Conservation (phyloP, 2,888 invertebrate genomes). For the Myathropa florea region DNA sequence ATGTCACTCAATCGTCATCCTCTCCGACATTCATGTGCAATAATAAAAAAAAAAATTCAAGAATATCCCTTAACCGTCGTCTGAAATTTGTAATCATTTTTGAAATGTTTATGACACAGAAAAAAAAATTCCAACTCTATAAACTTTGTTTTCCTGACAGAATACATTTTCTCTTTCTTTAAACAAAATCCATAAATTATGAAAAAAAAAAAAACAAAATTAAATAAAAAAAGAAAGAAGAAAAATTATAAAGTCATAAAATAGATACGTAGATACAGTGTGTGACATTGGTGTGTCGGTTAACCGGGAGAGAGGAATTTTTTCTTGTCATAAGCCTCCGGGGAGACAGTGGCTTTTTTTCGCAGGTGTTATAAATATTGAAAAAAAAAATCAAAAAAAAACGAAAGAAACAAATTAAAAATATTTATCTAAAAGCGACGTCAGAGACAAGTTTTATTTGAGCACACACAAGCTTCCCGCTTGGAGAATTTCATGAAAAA, state of each 20-base stretch:
- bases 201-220: constrained; percentile 5
- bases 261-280: constrained; percentile 8
- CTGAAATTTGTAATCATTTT: constrained; percentile 16
- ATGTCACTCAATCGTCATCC: not conserved
- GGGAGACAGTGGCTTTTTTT: constrained; percentile 2
- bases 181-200: constrained; percentile 54
- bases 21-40: constrained; percentile 26
- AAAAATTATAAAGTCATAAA: constrained; percentile 13
- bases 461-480: constrained; percentile 11
- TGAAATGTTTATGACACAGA: constrained; percentile 55
- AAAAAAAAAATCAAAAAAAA: no score
- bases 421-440: not conserved
- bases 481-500: not conserved
- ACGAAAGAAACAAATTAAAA: not conserved
- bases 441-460: constrained; percentile 13
- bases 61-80: not conserved
- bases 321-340: constrained; percentile 16
- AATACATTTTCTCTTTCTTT: constrained; percentile 14
- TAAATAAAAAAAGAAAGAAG: not conserved
- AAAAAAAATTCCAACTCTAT: constrained; percentile 8
- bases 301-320: constrained; percentile 30
- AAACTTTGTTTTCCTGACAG: constrained; percentile 12
- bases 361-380: constrained; percentile 54
- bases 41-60: constrained; percentile 11
- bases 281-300: constrained; percentile 31